phyloP scores from a whole-genome alignment of 1,140 invertebrate genomes.

The Anoplolepis gracilipes region DNA sequence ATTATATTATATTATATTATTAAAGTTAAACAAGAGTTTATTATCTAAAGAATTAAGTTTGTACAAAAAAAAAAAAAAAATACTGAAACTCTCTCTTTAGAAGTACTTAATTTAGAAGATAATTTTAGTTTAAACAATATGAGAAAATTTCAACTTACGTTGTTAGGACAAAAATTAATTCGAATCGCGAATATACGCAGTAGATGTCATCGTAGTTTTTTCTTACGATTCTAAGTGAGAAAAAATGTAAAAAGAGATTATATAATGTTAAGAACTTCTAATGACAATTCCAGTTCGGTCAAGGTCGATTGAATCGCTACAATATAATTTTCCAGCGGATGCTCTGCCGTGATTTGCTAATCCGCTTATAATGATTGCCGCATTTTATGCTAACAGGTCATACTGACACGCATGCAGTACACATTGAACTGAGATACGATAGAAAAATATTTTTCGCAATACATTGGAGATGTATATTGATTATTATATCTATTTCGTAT shows the following conservation, averaged over 20 bases:
- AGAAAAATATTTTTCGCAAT: not conserved
- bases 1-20: not conserved
- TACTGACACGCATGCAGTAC: conserved; percentile 1
- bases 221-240: not conserved
- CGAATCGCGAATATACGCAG: not conserved
- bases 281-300: conserved; percentile 53
- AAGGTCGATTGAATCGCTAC: conserved; percentile 66
- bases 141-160: not conserved
- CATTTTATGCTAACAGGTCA: conserved; percentile 54
- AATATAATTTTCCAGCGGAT: conserved; percentile 73
- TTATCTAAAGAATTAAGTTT: not conserved
- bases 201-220: not conserved
- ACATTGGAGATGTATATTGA: not conserved
- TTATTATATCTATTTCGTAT: not conserved
- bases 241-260: conserved; percentile 25
- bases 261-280: conserved; percentile 23
- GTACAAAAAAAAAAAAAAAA: not conserved
- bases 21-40: not conserved
- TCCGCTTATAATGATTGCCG: conserved; percentile 71
- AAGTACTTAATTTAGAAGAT: not conserved
- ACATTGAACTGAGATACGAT: conserved; percentile 5
- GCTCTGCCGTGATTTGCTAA: conserved; percentile 68
- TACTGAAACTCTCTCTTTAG: not conserved
- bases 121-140: not conserved
- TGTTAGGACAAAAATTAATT: not conserved